phyloP scores from a whole-genome alignment of 2,797 vertebrate genomes.

The Oophaga sylvatica region DNA sequence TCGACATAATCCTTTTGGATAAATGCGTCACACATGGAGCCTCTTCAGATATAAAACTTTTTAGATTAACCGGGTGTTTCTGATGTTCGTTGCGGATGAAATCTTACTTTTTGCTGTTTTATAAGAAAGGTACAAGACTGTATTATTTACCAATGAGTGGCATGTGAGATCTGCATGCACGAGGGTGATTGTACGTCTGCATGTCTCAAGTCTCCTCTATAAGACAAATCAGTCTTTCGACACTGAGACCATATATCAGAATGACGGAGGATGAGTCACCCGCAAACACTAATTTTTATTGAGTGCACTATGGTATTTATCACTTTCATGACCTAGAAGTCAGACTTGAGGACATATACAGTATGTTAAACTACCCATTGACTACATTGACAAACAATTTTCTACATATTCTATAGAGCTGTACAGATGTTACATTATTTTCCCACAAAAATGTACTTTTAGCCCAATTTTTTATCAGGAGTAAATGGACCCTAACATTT shows the following conservation, averaged over 20 bases:
- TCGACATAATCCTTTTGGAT: constrained; percentile 17
- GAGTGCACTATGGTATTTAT: constrained; percentile 4
- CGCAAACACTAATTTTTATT: neutral
- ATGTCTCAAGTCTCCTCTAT: constrained; percentile 15
- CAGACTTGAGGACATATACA: neutral
- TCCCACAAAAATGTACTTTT: no score
- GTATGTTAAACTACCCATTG: neutral
- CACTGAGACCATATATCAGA: constrained; percentile 1
- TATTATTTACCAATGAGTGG: constrained; percentile 14
- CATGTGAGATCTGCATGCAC: neutral
- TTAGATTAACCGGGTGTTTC: neutral
- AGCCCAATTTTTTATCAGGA: no score
- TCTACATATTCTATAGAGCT: neutral
- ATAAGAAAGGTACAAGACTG: neutral
- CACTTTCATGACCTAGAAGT: neutral
- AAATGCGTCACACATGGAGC: constrained; percentile 21
- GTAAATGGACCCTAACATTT: no score
- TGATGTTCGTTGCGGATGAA: neutral
- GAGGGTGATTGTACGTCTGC: neutral
- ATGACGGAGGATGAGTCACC: constrained; percentile 21
- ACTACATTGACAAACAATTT: neutral
- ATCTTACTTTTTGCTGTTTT: constrained; percentile 8
- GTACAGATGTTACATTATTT: neutral
- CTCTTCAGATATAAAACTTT: constrained; percentile 2
- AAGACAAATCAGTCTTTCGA: neutral